Evolutionary conservation across 92 coral and sea anemone genomes (phyloP).

Genomic region (Epizoanthus ramosus): DNA sequence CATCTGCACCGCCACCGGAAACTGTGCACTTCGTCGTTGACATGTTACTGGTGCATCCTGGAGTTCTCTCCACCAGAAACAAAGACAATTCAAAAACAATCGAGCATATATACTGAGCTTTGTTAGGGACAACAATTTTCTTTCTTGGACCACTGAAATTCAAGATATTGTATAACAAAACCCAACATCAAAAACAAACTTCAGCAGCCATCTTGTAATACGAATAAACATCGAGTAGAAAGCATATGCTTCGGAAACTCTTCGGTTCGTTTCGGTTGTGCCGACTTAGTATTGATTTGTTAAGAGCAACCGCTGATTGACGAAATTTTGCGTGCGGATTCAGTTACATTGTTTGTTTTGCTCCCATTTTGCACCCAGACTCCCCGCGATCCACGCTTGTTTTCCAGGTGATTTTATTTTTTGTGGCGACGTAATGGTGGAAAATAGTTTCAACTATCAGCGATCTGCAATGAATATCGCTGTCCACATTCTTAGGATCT

Average conservation of each 20-base stretch:
- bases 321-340: neutral
- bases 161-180: neutral
- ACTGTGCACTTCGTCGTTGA: slow-evolving; percentile 2
- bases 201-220: slow-evolving; percentile 5
- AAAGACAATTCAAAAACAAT: neutral
- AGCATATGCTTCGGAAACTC: neutral
- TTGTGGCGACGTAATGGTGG: too few relatives aligned
- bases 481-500: neutral
- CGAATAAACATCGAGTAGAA: neutral
- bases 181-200: neutral
- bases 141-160: neutral
- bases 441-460: neutral
- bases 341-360: too few relatives aligned
- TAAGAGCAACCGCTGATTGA: slow-evolving; percentile 22
- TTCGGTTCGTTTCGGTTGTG: neutral
- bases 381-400: neutral
- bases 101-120: neutral
- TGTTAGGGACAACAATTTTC: neutral
- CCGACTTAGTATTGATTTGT: slow-evolving; percentile 12
- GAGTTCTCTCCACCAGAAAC: too few relatives aligned
- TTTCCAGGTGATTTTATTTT: neutral
- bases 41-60: neutral
- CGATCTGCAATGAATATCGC: slow-evolving; percentile 9
- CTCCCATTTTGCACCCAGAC: too few relatives aligned
- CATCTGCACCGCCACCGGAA: slow-evolving; percentile 44